phyloP scores from a whole-genome alignment of 2,888 invertebrate genomes.

The Pseudococcus viburni region DNA sequence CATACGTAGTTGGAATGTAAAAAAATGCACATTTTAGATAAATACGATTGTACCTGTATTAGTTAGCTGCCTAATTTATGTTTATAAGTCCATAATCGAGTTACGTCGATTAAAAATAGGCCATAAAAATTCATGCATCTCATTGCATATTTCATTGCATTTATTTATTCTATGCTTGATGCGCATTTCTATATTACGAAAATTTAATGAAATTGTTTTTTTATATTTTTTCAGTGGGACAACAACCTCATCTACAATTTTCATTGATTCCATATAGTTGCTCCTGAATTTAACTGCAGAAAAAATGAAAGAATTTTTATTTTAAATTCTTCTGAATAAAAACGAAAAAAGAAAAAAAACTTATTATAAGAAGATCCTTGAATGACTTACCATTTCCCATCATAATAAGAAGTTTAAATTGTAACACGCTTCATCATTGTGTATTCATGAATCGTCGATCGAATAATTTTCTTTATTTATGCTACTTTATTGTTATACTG shows the following conservation, averaged over 20 bases:
- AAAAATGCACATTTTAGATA: too few relatives aligned
- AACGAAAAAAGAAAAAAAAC: constrained; percentile 24
- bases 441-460: not conserved
- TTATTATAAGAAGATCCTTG: not conserved
- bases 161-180: too few relatives aligned
- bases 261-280: constrained; percentile 63
- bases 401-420: not conserved
- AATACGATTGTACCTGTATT: too few relatives aligned
- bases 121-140: too few relatives aligned
- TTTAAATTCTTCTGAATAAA: not conserved
- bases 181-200: not conserved
- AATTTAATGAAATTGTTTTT: not conserved
- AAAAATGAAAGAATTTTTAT: not conserved
- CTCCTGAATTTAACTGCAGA: constrained; percentile 50
- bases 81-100: too few relatives aligned
- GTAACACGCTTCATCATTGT: not conserved
- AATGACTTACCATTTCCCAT: not conserved
- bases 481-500: constrained; percentile 38
- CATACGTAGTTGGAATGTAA: too few relatives aligned
- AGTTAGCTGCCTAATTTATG: too few relatives aligned
- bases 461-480: constrained; percentile 26
- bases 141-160: too few relatives aligned
- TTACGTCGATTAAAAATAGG: too few relatives aligned
- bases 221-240: constrained; percentile 36
- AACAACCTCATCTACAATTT: constrained; percentile 51